phyloP scores from a whole-genome alignment of 2,888 invertebrate species.

The Petrophora chlorosata region DNA sequence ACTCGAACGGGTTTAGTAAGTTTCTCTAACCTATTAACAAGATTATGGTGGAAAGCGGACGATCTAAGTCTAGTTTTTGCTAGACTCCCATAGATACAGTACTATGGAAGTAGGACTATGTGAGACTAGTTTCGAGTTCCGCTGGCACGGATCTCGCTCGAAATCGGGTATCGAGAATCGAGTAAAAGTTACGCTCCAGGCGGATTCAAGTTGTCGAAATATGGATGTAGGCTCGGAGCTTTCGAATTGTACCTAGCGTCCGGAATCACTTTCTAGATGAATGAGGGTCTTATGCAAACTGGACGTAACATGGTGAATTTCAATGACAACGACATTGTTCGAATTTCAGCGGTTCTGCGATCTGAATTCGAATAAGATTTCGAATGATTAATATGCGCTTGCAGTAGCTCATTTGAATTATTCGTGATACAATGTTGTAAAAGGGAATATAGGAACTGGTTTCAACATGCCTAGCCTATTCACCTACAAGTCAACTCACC shows the following conservation, averaged over 20 bases:
- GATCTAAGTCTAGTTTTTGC: constrained; percentile 74
- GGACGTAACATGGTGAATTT: constrained; percentile 75
- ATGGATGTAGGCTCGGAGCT: constrained; percentile 74
- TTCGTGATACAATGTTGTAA: constrained; percentile 35
- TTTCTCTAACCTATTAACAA: constrained; percentile 79
- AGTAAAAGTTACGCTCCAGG: constrained; percentile 77
- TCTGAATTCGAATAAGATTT: constrained; percentile 65
- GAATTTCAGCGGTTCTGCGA: constrained; percentile 37
- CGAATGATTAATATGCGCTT: constrained; percentile 42
- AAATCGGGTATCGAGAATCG: constrained; percentile 62
- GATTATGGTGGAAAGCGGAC: constrained; percentile 77
- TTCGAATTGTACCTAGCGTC: constrained; percentile 67
- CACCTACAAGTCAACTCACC: constrained; percentile 11
- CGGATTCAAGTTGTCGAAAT: constrained; percentile 68
- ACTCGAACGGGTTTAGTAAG: constrained; percentile 60
- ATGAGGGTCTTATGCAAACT: constrained; percentile 78
- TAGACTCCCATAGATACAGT: constrained; percentile 69
- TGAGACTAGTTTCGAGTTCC: constrained; percentile 66
- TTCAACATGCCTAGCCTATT: constrained; percentile 21
- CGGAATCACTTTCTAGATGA: constrained; percentile 76
- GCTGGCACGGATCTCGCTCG: constrained; percentile 58
- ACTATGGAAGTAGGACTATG: constrained; percentile 65
- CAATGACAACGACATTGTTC: constrained; percentile 66
- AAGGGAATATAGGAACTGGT: constrained; percentile 32
- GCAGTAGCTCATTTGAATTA: constrained; percentile 39